Evolutionary conservation across 2,113 vertebrate genomes (phyloP).

Genomic region (Apteryx mantelli): DNA sequence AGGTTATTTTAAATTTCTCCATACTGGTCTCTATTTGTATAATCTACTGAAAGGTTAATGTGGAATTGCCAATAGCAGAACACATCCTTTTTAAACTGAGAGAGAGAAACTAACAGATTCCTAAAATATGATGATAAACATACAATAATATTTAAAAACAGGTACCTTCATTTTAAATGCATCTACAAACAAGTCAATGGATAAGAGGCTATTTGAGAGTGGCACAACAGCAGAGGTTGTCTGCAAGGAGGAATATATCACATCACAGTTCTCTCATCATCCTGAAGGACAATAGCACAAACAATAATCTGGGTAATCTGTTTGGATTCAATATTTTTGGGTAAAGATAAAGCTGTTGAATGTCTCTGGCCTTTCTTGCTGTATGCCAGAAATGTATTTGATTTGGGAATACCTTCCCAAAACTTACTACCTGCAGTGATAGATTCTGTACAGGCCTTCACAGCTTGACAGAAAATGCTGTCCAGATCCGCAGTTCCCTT

Average conservation of each 20-base stretch:
- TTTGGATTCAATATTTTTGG: neutral
- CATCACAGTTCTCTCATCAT: neutral
- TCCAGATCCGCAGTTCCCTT: accelerated
- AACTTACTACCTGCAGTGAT: accelerated
- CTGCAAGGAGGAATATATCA: neutral
- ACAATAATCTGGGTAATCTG: neutral
- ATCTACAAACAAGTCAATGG: neutral
- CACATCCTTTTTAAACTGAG: neutral
- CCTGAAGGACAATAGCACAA: neutral
- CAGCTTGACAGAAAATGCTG: neutral
- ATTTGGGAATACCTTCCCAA: neutral
- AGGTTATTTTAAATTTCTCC: neutral
- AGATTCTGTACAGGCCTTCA: neutral
- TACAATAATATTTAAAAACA: neutral
- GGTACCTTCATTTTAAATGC: neutral
- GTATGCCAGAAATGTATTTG: neutral
- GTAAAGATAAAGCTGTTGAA: neutral
- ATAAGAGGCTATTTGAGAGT: neutral
- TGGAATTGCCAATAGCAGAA: neutral
- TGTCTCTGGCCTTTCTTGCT: neutral
- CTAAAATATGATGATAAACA: neutral
- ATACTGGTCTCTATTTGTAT: neutral
- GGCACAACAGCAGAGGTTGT: neutral
- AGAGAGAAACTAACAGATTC: neutral
- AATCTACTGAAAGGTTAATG: neutral